phyloP scores from a whole-genome alignment of 2,113 vertebrate genomes.

The Crypturellus undulatus region DNA sequence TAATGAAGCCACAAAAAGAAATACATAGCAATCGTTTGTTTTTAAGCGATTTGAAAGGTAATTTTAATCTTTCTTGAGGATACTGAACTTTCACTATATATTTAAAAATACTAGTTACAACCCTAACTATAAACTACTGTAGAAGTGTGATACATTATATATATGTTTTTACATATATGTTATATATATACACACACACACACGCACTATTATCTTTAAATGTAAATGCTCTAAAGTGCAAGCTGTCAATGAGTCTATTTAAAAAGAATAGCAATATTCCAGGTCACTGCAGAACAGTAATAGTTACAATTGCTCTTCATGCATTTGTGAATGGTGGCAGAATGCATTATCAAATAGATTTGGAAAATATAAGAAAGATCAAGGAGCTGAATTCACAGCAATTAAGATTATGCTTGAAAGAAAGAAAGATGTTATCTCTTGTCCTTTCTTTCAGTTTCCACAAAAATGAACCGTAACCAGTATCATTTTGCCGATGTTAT shows the following conservation, averaged over 20 bases:
- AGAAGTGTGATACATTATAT: slow-evolving; percentile 47
- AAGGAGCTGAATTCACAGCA: slow-evolving; percentile 57
- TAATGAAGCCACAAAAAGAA: background rate
- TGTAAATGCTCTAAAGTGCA: slow-evolving; percentile 58
- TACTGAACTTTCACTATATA: background rate
- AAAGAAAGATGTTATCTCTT: slow-evolving; percentile 26
- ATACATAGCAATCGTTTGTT: background rate
- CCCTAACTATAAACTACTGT: slow-evolving; percentile 18
- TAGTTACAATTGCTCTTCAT: slow-evolving; percentile 55
- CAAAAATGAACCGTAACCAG: slow-evolving; percentile 50
- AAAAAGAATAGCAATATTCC: slow-evolving; percentile 53
- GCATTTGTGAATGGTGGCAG: slow-evolving; percentile 41
- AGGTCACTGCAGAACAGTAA: slow-evolving; percentile 51
- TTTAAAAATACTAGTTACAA: slow-evolving; percentile 42
- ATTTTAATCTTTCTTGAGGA: slow-evolving; percentile 20
- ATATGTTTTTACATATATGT: background rate
- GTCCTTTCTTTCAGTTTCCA: slow-evolving; percentile 40
- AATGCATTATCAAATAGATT: slow-evolving; percentile 56
- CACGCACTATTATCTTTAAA: slow-evolving; percentile 65
- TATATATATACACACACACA: slow-evolving; percentile 2
- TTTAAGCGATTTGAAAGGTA: background rate
- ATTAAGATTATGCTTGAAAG: slow-evolving; percentile 55
- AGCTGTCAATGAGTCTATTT: slow-evolving; percentile 61
- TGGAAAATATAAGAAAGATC: slow-evolving; percentile 47
- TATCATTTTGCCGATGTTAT: slow-evolving; percentile 47